Base-by-base conservation (phyloP, 1,140 invertebrate genomes). In the Holcopasites calliopsidis region DNA sequence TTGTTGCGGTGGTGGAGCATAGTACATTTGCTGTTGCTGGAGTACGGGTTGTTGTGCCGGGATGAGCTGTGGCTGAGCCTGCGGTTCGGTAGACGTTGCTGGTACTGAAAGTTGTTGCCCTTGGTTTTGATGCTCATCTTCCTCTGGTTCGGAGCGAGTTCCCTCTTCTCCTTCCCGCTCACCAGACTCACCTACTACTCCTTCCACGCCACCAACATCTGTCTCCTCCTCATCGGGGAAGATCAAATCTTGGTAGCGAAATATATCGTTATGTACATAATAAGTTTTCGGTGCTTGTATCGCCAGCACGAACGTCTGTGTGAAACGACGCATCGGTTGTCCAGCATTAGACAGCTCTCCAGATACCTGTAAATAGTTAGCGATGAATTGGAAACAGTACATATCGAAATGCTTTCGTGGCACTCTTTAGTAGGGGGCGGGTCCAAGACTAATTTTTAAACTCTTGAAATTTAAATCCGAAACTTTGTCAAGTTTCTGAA, bases 241-340 rank as follows among this genome's bases (percentile, higher is more conserved):
- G 23, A 89, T 90, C 69, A 91, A 83, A 52, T 92, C 90, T 84
- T 99, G 98, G 90, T 99, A 99, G 65, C 98, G 96, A 92, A 99
- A 99, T 88, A 99, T 99, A 91, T 99, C 98, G 92, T 99, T 99
- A 88, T 98, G 97, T 23, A 99, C 98, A 88, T 99, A 99, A 92
- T 98, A 99, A 92, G 98, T 98, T 92, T 98, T 98, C 28, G 97
- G 97, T 55, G 96, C 96, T 92, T 98, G 97, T 44, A 97, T 96
- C 57, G 97, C 98, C 87, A 99, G 91, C 16, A 99, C 97, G 93
- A 99, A 99, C 0, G 98, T 99, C 92, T 99, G 98, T 85, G 98
- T 98, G 91, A 99, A 99, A 18, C 98, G 95, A 38, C 98, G 94
- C 97, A 99, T 98, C 23, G 97, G 98, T 85, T 97, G 95, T 3